Conservation (phyloP, 2,797 vertebrate species). For the Paedocypris micromegethes region DNA sequence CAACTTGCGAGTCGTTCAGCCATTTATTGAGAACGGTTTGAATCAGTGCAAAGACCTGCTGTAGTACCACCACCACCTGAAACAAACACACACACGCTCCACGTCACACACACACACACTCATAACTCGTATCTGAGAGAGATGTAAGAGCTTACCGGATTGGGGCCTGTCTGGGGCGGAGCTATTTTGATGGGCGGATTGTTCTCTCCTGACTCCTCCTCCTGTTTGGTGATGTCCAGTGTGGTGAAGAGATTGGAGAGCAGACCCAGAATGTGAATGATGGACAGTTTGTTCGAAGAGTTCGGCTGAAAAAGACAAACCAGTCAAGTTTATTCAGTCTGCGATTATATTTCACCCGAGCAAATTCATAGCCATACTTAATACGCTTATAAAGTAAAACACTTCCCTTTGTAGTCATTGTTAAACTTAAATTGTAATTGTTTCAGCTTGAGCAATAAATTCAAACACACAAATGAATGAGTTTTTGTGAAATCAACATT, state of each 20-base stretch:
- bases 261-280: conserved; percentile 95
- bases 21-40: conserved; percentile 98
- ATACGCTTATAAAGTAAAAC: no score
- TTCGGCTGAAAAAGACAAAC: conserved; percentile 79
- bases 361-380: not conserved
- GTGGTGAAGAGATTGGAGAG: conserved; percentile 98
- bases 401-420: no score
- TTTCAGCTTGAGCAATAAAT: no score
- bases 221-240: conserved; percentile 93
- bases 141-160: conserved; percentile 79
- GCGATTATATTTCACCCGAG: not conserved
- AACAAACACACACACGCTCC: conserved; percentile 33
- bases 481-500: no score
- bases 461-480: no score
- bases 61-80: conserved; percentile 95
- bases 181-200: conserved; percentile 81
- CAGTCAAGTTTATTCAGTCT: not conserved
- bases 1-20: conserved; percentile 97
- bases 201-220: conserved; percentile 85
- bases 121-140: not conserved
- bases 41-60: conserved; percentile 98
- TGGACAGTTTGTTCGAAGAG: conserved; percentile 95
- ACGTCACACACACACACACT: not conserved
- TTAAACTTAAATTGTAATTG: no score
- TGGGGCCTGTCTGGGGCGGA: conserved; percentile 86